These are phyloP conservation scores for Heliconius melpomene DNA, from an alignment of 1,140 invertebrate species.

Conservation along the genomic window DNA sequence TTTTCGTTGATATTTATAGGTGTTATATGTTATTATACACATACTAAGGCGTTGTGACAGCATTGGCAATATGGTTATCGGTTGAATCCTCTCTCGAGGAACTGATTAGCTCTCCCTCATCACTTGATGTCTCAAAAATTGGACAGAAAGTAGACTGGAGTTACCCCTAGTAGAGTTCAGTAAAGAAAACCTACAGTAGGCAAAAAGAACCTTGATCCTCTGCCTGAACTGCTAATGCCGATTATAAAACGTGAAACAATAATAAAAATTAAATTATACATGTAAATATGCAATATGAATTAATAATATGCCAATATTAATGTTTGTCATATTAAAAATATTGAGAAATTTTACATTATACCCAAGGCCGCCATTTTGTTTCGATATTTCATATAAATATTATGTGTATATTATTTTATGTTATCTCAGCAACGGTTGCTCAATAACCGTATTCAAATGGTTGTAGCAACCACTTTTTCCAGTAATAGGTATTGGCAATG, in stretches of 20 bases:
- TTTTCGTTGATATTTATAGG: no score
- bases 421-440: not conserved
- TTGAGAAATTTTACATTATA: not conserved
- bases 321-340: not conserved
- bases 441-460: not conserved
- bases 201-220: no score
- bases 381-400: not conserved
- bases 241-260: no score
- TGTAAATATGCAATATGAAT: not conserved
- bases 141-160: no score
- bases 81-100: not conserved
- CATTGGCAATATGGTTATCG: no score
- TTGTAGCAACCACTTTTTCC: not conserved
- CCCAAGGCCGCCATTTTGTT: not conserved
- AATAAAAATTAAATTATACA: not conserved
- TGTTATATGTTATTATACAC: no score
- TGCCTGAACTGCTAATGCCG: no score
- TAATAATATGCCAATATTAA: not conserved
- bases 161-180: no score
- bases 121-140: no score
- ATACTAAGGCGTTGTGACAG: no score
- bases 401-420: slow-evolving; percentile 5
- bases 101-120: no score
- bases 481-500: not conserved
- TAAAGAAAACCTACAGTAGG: no score